Base-by-base conservation (phyloP, 2,888 invertebrate species). In the Lithosia quadra region DNA sequence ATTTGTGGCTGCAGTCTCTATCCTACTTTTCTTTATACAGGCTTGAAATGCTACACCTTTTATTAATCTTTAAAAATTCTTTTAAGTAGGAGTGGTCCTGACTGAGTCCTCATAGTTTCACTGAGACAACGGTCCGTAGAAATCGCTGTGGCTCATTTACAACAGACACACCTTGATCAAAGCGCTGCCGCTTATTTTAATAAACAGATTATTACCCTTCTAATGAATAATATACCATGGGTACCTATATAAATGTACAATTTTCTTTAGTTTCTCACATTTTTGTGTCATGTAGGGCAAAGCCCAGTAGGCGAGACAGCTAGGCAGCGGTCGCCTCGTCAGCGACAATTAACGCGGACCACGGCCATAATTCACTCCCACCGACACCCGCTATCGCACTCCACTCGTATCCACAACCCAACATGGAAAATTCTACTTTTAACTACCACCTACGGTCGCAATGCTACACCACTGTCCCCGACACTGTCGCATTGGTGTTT, bases 281-380 rank as follows among this genome's bases (percentile, higher is more conserved):
- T 69, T 63, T 67, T 61, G 22, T 63, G 62, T 69, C 28, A 73
- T 49, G 9, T 49, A 49, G 66, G 70, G 60, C 64, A 80, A 76
- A 80, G 77, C 78, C 76, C 76, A 78, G 74, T 83, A 71, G 77
- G 73, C 74, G 75, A 75, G 72, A 68, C 63, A 68, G 69, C 49
- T 62, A 60, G 63, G 61, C 63, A 56, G 66, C 69, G 69, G 81
- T 75, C 69, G 84, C 76, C 80, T 84, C 85, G 87, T 88, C 88
- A 87, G 86, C 86, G 84, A 88, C 90, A 91, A 91, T 92, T 90
- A 92, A 90, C 90, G 85, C 83, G 75, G 69, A 77, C 81, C 80
- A 84, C 78, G 81, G 80, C 81, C 85, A 91, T 92, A 90, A 90
- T 81, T 92, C 91, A 91, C 87, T 76, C 81, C 72, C 81, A 81